These are phyloP conservation scores for Meloe dianella DNA, from an alignment of 2,888 invertebrate genomes.

Conservation along the genomic window DNA sequence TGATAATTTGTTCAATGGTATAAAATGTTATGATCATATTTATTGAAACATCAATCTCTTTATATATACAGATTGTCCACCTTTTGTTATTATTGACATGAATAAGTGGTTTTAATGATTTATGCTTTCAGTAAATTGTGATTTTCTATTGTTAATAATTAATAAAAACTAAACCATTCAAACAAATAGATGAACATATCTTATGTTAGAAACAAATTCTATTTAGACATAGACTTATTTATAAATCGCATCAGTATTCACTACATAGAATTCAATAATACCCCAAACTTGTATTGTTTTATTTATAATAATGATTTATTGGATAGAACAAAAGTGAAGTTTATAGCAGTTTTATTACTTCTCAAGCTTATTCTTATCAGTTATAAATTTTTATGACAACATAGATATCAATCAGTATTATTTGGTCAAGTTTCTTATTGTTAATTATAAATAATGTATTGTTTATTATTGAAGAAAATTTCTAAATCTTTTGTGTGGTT, in stretches of 20 bases:
- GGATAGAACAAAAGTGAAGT: background rate
- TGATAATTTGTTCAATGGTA: no score
- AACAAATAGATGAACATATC: background rate
- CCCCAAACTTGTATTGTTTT: background rate
- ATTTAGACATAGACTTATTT: background rate
- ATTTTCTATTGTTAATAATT: background rate
- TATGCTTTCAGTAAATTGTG: background rate
- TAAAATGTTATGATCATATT: conserved; percentile 25
- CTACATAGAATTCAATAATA: background rate
- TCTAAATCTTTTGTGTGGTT: no score
- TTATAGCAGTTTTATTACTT: background rate
- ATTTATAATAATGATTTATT: background rate
- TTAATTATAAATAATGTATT: no score
- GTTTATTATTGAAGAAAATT: no score
- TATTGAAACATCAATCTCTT: conserved; percentile 30
- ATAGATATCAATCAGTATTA: no score
- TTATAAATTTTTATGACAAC: background rate
- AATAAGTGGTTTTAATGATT: conserved; percentile 23
- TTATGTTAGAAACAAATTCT: no score
- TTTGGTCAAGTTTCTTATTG: no score
- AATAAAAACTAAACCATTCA: background rate
- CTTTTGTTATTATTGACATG: no score
- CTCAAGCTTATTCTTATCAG: background rate
- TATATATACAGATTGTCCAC: no score
- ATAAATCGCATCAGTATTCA: background rate